A percentile compares a stretch with the other conserved stretches of the same genome.
phyloP scores from a whole-genome alignment of 2,888 invertebrate species.

The Harmothoe impar region DNA sequence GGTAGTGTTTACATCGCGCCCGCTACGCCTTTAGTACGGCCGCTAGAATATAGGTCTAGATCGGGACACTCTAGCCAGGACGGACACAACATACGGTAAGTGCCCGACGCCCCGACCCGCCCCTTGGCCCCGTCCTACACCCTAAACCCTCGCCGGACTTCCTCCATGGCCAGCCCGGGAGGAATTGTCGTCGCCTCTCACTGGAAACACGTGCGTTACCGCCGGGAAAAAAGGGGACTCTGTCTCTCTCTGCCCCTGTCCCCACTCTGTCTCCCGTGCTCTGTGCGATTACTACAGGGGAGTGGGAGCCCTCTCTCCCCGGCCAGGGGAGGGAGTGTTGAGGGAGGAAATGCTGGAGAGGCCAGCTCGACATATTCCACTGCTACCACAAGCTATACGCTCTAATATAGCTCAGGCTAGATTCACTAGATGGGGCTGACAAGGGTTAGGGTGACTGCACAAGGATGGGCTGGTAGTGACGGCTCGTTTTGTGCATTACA shows the following conservation, averaged over 20 bases:
- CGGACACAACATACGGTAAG: conserved; percentile 55
- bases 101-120: background rate
- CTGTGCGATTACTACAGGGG: too few species aligned
- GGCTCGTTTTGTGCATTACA: too few species aligned
- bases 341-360: background rate
- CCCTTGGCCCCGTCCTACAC: background rate
- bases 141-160: background rate
- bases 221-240: conserved; percentile 31
- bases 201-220: conserved; percentile 58
- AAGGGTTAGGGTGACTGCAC: too few species aligned
- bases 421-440: too few species aligned
- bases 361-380: background rate
- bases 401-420: background rate
- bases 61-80: background rate
- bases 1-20: conserved; percentile 55
- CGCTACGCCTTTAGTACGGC: conserved; percentile 5
- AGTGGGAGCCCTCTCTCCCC: background rate
- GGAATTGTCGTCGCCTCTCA: background rate
- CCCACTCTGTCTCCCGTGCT: background rate
- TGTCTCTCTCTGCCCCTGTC: background rate
- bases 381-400: background rate
- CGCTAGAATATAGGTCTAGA: conserved; percentile 62
- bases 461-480: too few species aligned
- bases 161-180: background rate
- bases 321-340: background rate